Base-by-base conservation (phyloP, 2,888 invertebrate species). In the Adelphocoris suturalis region DNA sequence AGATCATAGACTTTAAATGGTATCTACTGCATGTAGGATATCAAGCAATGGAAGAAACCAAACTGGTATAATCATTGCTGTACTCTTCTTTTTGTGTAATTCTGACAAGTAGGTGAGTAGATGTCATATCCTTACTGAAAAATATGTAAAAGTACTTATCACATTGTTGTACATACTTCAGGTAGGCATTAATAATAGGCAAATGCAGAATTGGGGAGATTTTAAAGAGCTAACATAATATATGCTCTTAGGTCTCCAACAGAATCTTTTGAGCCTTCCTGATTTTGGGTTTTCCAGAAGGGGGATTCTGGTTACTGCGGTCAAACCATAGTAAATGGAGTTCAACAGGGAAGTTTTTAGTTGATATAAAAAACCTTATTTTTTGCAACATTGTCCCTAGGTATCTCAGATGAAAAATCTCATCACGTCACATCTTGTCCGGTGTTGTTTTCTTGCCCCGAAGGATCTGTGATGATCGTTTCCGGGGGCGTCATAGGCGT, bases 401-500 rank as follows among this genome's bases (percentile, higher is more conserved):
- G n/a, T 61, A 61, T 61, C 19, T 52, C 52, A 52, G 2, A 5
- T 14, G 52, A 52, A 57, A n/a, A 16, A 68, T 68, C 68, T 23
- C 82, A 19, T 88, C 88, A 88, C 78, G 88, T 88, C 80, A 88
- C 88, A 48, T 88, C 88, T 28, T 47, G 55, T 37, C 78, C 55
- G 3, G 86, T 75, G 68, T 86, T 86, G 88, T 68, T 88, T 5
- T 88, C 88, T 28, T 88, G 88, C n/a, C 78, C 88, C 78, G 88
- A 76, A 76, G 88, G 88, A n/a, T 78, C 88, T 19, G 88, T 88
- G 9, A 88, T 78, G 52, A 88, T 88, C 16, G 88, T 88, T 28
- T 76, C 88, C 19, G 88, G 88, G 12, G 88, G 88, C 48, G 88
- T 78, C 88, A 88, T 16, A 27, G 78, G 28, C 16, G 48, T 48